A percentile compares a stretch with the other conserved stretches of the same genome.
phyloP scores from a whole-genome alignment of 2,797 vertebrate genomes.

The Scarus forsteni region DNA sequence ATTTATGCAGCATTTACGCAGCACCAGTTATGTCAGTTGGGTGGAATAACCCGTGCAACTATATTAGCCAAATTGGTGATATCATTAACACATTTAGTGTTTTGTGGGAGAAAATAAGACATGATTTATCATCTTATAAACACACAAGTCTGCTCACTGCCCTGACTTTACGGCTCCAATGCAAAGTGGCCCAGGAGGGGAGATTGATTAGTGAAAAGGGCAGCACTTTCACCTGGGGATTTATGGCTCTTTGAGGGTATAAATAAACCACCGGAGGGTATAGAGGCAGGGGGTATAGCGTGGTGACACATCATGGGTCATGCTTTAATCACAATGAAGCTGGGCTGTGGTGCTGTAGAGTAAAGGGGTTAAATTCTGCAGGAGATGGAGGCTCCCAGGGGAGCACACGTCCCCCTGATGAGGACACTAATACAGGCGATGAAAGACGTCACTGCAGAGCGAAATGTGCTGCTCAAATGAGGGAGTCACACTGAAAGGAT shows the following conservation, averaged over 20 bases:
- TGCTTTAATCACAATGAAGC: conserved; percentile 77
- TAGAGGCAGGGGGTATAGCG: conserved; percentile 59
- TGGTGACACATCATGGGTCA: conserved; percentile 68
- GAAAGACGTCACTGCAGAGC: conserved; percentile 44
- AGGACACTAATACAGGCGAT: conserved; percentile 35
- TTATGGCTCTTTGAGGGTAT: conserved; percentile 77
- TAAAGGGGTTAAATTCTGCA: conserved; percentile 40
- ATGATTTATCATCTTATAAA: conserved; percentile 48
- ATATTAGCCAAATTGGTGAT: conserved; percentile 34
- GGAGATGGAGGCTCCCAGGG: conserved; percentile 45
- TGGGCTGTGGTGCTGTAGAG: conserved; percentile 37
- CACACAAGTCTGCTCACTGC: conserved; percentile 27
- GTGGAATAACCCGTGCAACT: conserved; percentile 27
- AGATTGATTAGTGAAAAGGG: conserved; percentile 82
- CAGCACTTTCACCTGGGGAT: conserved; percentile 79
- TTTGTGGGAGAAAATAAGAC: conserved; percentile 37
- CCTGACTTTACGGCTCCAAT: conserved; percentile 46
- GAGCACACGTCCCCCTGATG: conserved; percentile 43
- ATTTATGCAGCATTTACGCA: conserved; percentile 6
- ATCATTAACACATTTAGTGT: conserved; percentile 44
- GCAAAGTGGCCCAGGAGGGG: conserved; percentile 53
- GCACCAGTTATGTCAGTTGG: conserved; percentile 20
- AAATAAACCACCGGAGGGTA: conserved; percentile 75
- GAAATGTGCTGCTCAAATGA: conserved; percentile 31
- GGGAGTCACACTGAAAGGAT: conserved; percentile 33